Percentiles rank a stretch among this genome's conserved stretches.
Evolutionary conservation across 2,888 invertebrate genomes (phyloP).

Genomic region (Julus scandinavius): DNA sequence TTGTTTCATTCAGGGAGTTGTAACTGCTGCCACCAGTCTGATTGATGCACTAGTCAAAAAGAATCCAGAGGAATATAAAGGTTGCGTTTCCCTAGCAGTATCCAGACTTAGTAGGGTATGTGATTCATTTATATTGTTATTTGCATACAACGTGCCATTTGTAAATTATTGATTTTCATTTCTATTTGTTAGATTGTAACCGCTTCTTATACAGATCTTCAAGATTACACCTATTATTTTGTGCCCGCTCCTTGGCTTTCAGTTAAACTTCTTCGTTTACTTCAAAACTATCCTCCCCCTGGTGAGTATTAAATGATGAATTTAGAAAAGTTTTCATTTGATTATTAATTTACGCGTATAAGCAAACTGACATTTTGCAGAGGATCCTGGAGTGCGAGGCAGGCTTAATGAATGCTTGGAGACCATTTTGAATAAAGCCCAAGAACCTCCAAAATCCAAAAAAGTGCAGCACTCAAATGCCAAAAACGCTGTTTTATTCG

Average conservation of each 20-base stretch:
- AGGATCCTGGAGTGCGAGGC: slow-evolving; percentile 96
- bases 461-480: slow-evolving; percentile 99
- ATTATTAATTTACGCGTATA: neutral
- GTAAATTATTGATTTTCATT: neutral
- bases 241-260: slow-evolving; percentile 99
- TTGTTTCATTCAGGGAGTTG: slow-evolving; percentile 77
- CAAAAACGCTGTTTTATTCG: slow-evolving; percentile 99
- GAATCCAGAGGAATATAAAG: slow-evolving; percentile 99
- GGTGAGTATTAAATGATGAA: slow-evolving; percentile 67
- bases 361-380: slow-evolving; percentile 68
- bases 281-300: slow-evolving; percentile 99
- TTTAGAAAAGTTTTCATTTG: neutral
- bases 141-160: neutral
- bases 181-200: slow-evolving; percentile 84
- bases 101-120: slow-evolving; percentile 90
- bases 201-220: slow-evolving; percentile 97
- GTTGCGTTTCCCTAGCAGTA: slow-evolving; percentile 97
- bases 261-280: slow-evolving; percentile 91
- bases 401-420: slow-evolving; percentile 97
- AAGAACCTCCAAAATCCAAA: slow-evolving; percentile 99
- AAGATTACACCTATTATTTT: slow-evolving; percentile 99
- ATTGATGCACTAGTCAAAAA: slow-evolving; percentile 98
- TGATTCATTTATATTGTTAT: slow-evolving; percentile 53
- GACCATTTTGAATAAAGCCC: slow-evolving; percentile 97
- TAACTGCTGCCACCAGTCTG: slow-evolving; percentile 97